A percentile compares a stretch with the other conserved stretches of the same genome.
Evolutionary conservation across 2,888 invertebrate genomes (phyloP).

Genomic region (Pycnomerus fuliginosus): DNA sequence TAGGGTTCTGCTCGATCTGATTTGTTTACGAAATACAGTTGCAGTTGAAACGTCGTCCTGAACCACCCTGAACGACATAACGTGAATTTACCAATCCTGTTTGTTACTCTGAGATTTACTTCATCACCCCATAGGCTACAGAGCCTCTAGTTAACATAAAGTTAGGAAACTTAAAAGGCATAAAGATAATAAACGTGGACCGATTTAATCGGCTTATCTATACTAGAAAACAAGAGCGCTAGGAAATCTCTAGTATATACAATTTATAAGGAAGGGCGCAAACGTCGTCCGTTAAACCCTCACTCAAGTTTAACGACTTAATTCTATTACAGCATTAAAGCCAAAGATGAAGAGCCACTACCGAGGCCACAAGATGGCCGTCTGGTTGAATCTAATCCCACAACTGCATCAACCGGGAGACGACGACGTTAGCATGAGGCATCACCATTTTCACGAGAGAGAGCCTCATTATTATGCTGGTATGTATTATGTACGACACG

Average conservation of each 20-base stretch:
- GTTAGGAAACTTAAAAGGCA: constrained; percentile 5
- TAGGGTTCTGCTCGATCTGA: too few species aligned
- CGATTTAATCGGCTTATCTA: constrained; percentile 38
- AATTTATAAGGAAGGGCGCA: constrained; percentile 29
- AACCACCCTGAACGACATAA: too few species aligned
- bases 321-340: constrained; percentile 60
- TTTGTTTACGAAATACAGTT: too few species aligned
- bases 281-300: constrained; percentile 24
- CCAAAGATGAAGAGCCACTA: constrained; percentile 80
- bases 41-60: too few species aligned
- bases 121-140: too few species aligned
- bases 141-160: too few species aligned
- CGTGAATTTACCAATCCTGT: too few species aligned
- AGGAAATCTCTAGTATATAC: constrained; percentile 33
- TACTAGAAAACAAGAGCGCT: constrained; percentile 35
- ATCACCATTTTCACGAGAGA: constrained; percentile 75
- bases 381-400: constrained; percentile 85
- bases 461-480: constrained; percentile 76
- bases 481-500: constrained; percentile 38
- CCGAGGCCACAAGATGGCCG: constrained; percentile 88
- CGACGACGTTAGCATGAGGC: constrained; percentile 67
- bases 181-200: constrained; percentile 28
- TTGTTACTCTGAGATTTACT: too few species aligned
- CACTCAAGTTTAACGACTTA: constrained; percentile 29
- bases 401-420: constrained; percentile 79